These are phyloP conservation scores for Sesamia inferens DNA, from an alignment of 2,888 invertebrate genomes.

Conservation along the genomic window DNA sequence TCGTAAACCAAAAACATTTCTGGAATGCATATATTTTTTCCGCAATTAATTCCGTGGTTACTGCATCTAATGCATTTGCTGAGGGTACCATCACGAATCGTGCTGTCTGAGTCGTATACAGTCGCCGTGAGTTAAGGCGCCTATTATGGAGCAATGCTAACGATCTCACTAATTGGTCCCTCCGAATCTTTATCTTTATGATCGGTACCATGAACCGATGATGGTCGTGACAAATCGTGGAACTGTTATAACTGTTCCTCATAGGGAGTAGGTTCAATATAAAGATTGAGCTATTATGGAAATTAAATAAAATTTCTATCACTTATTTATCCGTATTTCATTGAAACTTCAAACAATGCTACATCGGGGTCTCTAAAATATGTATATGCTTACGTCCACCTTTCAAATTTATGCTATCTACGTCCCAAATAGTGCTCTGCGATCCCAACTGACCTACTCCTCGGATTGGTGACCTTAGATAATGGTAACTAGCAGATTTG, in stretches of 20 bases:
- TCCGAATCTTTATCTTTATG: slow-evolving; percentile 65
- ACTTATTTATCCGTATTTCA: not conserved
- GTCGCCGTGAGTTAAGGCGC: slow-evolving; percentile 62
- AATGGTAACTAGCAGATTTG: slow-evolving; percentile 45
- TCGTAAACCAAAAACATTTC: slow-evolving; percentile 37
- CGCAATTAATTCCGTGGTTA: slow-evolving; percentile 46
- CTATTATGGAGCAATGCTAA: slow-evolving; percentile 72
- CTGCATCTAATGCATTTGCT: slow-evolving; percentile 63
- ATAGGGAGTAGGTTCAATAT: slow-evolving; percentile 15
- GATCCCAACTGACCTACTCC: slow-evolving; percentile 47
- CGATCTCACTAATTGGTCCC: slow-evolving; percentile 72
- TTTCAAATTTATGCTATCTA: slow-evolving; percentile 36
- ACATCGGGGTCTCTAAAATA: not conserved
- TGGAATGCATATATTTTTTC: slow-evolving; percentile 58
- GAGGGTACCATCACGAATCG: slow-evolving; percentile 50
- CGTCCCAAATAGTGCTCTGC: slow-evolving; percentile 40
- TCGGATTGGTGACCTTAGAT: slow-evolving; percentile 47
- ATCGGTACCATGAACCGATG: slow-evolving; percentile 51
- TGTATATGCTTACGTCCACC: slow-evolving; percentile 8
- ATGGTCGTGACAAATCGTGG: slow-evolving; percentile 64
- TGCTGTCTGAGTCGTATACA: slow-evolving; percentile 52
- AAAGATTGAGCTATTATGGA: slow-evolving; percentile 30
- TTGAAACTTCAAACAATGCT: not conserved
- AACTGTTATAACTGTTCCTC: slow-evolving; percentile 50
- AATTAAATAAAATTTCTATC: not conserved